Evolutionary conservation across 2,888 invertebrate species (phyloP).

Genomic region (Oegoconia quadripuncta): DNA sequence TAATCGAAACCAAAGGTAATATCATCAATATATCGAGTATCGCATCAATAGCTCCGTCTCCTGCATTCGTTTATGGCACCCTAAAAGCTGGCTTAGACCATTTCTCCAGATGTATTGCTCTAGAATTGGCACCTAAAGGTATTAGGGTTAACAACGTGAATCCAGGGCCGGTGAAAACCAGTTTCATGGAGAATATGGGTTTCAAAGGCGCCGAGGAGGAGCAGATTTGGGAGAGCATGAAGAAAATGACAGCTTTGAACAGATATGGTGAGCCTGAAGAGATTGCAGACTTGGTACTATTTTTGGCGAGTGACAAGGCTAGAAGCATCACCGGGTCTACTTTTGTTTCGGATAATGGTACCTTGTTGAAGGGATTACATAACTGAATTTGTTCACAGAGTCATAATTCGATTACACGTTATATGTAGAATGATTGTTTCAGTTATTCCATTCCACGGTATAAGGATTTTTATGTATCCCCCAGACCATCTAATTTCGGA

Average conservation of each 20-base stretch:
- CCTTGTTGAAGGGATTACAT: conserved; percentile 25
- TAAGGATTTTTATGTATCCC: no score
- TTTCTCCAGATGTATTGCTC: not conserved
- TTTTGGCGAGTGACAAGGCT: conserved; percentile 86
- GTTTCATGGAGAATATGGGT: not conserved
- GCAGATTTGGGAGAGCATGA: not conserved
- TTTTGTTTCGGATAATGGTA: conserved; percentile 91
- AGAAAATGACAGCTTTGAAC: not conserved
- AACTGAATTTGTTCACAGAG: no score
- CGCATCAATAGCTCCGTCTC: not conserved
- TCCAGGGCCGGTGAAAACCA: conserved; percentile 1
- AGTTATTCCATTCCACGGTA: no score
- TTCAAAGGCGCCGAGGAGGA: not conserved
- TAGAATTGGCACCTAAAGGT: conserved; percentile 2
- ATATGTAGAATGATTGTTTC: no score
- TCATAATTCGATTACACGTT: no score
- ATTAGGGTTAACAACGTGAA: not conserved
- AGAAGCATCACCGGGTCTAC: conserved; percentile 90
- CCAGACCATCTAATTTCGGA: no score
- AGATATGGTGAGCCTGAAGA: not conserved
- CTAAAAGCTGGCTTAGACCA: not conserved
- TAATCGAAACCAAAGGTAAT: conserved; percentile 11
- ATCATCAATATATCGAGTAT: conserved; percentile 12
- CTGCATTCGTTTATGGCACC: not conserved
- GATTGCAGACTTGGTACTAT: conserved; percentile 1